phyloP scores from a whole-genome alignment of 2,797 vertebrate species.

The Arremon aurantiirostris region DNA sequence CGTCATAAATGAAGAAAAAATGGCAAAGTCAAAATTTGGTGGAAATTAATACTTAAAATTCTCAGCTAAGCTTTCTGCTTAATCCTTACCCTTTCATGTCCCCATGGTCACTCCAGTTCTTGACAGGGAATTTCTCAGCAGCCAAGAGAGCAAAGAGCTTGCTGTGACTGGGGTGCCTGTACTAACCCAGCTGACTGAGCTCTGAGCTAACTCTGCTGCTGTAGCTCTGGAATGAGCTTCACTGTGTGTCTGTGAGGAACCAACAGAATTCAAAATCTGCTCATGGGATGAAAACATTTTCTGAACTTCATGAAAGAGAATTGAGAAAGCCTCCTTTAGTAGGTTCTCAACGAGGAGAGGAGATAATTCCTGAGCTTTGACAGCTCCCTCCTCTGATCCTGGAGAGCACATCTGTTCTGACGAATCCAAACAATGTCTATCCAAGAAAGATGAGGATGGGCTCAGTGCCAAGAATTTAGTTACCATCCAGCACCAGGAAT shows the following conservation, averaged over 20 bases:
- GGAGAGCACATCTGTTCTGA: background rate
- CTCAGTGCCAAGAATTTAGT: background rate
- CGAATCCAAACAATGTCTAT: background rate
- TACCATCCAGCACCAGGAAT: background rate
- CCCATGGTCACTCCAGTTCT: background rate
- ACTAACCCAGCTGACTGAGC: background rate
- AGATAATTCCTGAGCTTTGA: background rate
- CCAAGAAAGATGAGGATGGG: background rate
- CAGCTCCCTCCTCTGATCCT: background rate
- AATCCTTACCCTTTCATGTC: background rate
- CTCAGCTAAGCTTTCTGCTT: background rate
- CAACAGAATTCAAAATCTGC: background rate
- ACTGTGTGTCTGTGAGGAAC: background rate
- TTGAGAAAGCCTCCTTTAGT: background rate
- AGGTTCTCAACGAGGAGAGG: background rate
- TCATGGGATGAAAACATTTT: conserved; percentile 12
- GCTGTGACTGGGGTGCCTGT: background rate
- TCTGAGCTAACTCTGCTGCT: background rate
- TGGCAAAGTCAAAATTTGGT: background rate
- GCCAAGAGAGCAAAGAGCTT: background rate
- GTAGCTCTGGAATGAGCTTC: background rate
- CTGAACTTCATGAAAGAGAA: background rate
- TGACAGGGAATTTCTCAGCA: background rate
- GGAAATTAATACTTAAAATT: background rate
- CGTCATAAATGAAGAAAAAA: background rate